phyloP scores from a whole-genome alignment of 2,113 vertebrate species.

The Aldabrachelys gigantea region DNA sequence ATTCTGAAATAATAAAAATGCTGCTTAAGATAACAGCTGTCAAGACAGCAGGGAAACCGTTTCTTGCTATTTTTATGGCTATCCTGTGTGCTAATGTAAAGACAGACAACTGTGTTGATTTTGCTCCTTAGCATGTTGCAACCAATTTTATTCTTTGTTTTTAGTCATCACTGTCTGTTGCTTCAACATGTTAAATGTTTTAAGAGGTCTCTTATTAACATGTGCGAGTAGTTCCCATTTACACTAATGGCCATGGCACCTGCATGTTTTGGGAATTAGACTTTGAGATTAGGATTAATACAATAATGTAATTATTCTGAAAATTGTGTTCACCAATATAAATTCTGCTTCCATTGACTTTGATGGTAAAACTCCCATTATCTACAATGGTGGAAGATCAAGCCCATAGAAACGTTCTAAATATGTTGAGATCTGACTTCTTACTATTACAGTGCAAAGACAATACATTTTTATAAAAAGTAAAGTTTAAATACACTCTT shows the following conservation, averaged over 20 bases:
- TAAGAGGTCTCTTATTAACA: conserved; percentile 12
- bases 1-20: conserved; percentile 55
- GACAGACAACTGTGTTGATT: conserved; percentile 47
- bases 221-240: conserved; percentile 17
- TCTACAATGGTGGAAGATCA: background rate
- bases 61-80: conserved; percentile 55
- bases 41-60: conserved; percentile 30
- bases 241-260: background rate
- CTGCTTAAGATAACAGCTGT: conserved; percentile 61
- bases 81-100: conserved; percentile 16
- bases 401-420: background rate
- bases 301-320: background rate
- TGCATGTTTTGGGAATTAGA: background rate
- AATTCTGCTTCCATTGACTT: background rate
- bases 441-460: background rate
- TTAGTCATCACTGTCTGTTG: conserved; percentile 30
- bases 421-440: background rate
- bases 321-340: background rate
- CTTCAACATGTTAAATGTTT: conserved; percentile 37
- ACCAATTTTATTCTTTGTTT: background rate
- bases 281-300: background rate
- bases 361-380: background rate
- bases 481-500: background rate
- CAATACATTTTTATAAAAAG: background rate
- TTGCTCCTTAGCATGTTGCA: conserved; percentile 38